Conservation (phyloP, 2,888 invertebrate species). For the Ferdinandea cuprea region DNA sequence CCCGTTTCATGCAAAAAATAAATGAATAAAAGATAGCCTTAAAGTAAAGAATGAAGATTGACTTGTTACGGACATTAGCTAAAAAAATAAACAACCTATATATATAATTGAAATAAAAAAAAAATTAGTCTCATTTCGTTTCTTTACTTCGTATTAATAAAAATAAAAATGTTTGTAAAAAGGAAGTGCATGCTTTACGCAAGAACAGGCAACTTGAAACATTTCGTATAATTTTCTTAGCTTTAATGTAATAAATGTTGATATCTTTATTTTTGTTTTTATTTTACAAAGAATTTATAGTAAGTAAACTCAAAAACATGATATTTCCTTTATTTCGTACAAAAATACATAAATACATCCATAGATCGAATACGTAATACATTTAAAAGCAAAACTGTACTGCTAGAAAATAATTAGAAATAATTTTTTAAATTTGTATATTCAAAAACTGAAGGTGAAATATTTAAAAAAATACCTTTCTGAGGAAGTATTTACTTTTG, state of each 20-base stretch:
- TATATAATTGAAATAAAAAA: constrained; percentile 10
- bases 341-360: constrained; percentile 74
- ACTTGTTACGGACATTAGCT: constrained; percentile 9
- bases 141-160: constrained; percentile 11
- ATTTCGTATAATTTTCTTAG: constrained; percentile 45
- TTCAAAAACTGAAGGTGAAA: constrained; percentile 33
- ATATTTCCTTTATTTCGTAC: constrained; percentile 72
- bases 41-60: constrained; percentile 5
- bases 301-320: constrained; percentile 68
- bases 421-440: constrained; percentile 29
- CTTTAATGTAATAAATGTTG: constrained; percentile 50
- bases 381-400: constrained; percentile 65
- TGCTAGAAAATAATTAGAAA: constrained; percentile 57
- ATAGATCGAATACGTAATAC: constrained; percentile 65
- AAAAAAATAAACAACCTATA: constrained; percentile 14
- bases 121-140: background rate
- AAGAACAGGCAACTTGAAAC: constrained; percentile 66
- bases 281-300: constrained; percentile 59
- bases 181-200: constrained; percentile 37
- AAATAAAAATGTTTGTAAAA: constrained; percentile 30
- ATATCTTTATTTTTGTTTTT: constrained; percentile 31
- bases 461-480: constrained; percentile 10
- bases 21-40: constrained; percentile 37
- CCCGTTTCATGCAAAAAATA: constrained; percentile 41
- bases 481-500: constrained; percentile 12